Evolutionary conservation across 2,113 vertebrate species (phyloP), one percentile per base, ranked within the genome.

Genomic region (Cyanoliseus patagonus): DNA sequence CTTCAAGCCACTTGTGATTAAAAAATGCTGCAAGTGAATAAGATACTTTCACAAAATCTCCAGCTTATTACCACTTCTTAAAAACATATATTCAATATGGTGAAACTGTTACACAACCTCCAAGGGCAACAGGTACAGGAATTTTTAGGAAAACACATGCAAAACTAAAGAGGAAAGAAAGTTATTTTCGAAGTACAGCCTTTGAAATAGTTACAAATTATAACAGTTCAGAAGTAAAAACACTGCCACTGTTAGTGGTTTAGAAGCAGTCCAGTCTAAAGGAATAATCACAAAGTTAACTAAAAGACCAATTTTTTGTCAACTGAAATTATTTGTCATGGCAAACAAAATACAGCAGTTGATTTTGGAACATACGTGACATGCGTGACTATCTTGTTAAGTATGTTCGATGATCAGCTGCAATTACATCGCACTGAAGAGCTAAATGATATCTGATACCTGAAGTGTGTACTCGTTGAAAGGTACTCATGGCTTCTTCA

Each of bases 121-220:
- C 19, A 62, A 80, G 23, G 72, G 47, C 52, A 75, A 42, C 11
- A 70, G 49, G 25, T 31, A 86, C 19, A 52, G 30, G 20, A 75
- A 83, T 74, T 75, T 62, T 77, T 33, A 83, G 28, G 33, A 39
- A 10, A 57, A 57, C 57, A 4, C 14, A 52, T 35, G n/a, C 41
- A 78, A 84, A 94, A 88, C 17, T 75, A 42, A 91, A 87, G 17
- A 84, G 47, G 35, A 25, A 94, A 92, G 25, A 88, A 74, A 88
- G 27, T 23, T 83, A 66, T 30, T 83, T 80, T 51, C 39, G 20
- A 92, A 79, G 55, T 39, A 69, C 2, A 73, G 18, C 18, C 67
- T 86, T 70, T 61, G 12, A 88, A 90, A 86, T 30, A 73, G 17
- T 13, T 62, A 61, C 35, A 23, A 95, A 75, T 39, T 42, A 0